A percentile compares a stretch with the other conserved stretches of the same genome.
These are phyloP conservation scores for Theretra japonica DNA, from an alignment of 2,888 invertebrate species.

Conservation along the genomic window DNA sequence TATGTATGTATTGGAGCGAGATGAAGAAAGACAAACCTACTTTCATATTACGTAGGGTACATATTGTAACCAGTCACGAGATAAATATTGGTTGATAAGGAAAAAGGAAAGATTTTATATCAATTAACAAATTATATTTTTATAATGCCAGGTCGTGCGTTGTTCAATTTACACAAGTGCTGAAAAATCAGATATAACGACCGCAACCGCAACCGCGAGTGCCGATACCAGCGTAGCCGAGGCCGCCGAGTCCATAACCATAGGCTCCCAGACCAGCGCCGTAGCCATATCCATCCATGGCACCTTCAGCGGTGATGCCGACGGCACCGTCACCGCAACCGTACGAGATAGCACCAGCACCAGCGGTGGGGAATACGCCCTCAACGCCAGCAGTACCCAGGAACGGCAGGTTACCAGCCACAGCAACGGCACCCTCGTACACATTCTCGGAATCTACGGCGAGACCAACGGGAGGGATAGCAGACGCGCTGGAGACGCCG, in stretches of 20 bases:
- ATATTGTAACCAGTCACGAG: no score
- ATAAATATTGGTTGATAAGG: background rate
- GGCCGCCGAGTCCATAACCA: slow-evolving; percentile 14
- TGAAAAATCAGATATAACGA: slow-evolving; percentile 2
- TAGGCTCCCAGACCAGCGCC: slow-evolving; percentile 4
- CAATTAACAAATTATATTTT: slow-evolving; percentile 3
- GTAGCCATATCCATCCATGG: slow-evolving; percentile 2
- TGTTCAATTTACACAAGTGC: no score
- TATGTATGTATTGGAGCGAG: no score
- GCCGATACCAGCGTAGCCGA: slow-evolving; percentile 27
- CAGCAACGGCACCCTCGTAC: slow-evolving; percentile 36
- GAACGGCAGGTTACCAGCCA: slow-evolving; percentile 41
- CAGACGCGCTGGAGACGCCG: slow-evolving; percentile 35
- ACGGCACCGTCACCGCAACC: slow-evolving; percentile 39
- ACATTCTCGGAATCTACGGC: slow-evolving; percentile 38
- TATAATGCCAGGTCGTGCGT: background rate
- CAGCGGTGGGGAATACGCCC: slow-evolving; percentile 35
- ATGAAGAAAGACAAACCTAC: no score
- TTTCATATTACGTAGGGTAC: no score
- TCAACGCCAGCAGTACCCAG: slow-evolving; percentile 36
- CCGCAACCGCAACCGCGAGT: slow-evolving; percentile 23
- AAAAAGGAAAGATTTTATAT: background rate
- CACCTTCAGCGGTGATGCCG: slow-evolving; percentile 24
- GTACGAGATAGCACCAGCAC: slow-evolving; percentile 38
- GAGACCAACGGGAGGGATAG: slow-evolving; percentile 34